Conservation (phyloP, 1,140 invertebrate genomes). For the Propsilocerus akamusi region DNA sequence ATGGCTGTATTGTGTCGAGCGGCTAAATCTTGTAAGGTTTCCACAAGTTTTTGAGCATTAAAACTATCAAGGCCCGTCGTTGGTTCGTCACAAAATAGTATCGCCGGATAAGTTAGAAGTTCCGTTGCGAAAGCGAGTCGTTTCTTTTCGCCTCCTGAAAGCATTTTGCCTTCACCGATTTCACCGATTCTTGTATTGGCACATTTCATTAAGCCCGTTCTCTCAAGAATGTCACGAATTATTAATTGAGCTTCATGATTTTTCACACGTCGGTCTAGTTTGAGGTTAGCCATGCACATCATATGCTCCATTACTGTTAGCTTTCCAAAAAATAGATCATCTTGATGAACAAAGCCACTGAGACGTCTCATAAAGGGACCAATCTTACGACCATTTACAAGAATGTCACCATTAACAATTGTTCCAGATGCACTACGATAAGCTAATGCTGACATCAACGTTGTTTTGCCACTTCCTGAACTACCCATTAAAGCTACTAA, state of each 20-base stretch:
- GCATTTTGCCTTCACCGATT: conserved; percentile 48
- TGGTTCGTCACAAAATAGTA: conserved; percentile 92
- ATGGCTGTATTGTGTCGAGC: conserved; percentile 57
- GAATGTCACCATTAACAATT: conserved; percentile 53
- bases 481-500: conserved; percentile 74
- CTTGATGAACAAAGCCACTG: conserved; percentile 89
- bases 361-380: conserved; percentile 56
- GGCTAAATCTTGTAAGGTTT: conserved; percentile 45
- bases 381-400: conserved; percentile 46
- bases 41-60: conserved; percentile 76
- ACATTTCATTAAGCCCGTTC: conserved; percentile 54
- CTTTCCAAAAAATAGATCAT: conserved; percentile 72
- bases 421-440: conserved; percentile 47
- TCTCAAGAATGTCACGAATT: conserved; percentile 46
- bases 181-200: conserved; percentile 57
- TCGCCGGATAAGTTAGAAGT: conserved; percentile 77
- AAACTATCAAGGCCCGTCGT: conserved; percentile 86
- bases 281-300: conserved; percentile 68
- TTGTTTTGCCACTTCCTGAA: conserved; percentile 89
- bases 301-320: conserved; percentile 82
- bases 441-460: conserved; percentile 77
- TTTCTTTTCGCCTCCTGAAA: conserved; percentile 90
- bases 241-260: conserved; percentile 35
- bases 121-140: conserved; percentile 84
- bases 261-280: conserved; percentile 47